Percentiles rank a stretch among this genome's conserved stretches.
These are phyloP conservation scores for Drosophila micromelanica DNA, from an alignment of 1,140 invertebrate species.

Conservation along the genomic window DNA sequence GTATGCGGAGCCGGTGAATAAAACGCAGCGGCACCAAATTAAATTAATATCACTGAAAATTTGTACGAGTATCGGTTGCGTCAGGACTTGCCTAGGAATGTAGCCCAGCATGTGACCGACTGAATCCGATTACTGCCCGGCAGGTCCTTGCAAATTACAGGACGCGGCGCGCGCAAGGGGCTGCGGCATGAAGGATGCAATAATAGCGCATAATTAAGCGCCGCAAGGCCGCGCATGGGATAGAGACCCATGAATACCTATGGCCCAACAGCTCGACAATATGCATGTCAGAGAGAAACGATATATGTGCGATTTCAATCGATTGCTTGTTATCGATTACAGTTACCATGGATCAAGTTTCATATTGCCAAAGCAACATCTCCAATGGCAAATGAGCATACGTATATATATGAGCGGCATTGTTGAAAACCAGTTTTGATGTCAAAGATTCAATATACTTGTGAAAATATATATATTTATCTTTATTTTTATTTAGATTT, in stretches of 20 bases:
- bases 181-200: slow-evolving; percentile 29
- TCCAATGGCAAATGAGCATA: too few species aligned
- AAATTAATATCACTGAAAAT: slow-evolving; percentile 83
- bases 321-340: background rate
- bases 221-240: too few species aligned
- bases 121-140: slow-evolving; percentile 26
- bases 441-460: background rate
- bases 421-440: background rate
- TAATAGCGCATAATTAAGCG: slow-evolving; percentile 75
- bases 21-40: slow-evolving; percentile 50
- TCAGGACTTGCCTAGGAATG: slow-evolving; percentile 1
- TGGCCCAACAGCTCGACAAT: slow-evolving; percentile 14
- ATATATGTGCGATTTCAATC: background rate
- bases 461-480: background rate
- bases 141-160: slow-evolving; percentile 1
- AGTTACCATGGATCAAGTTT: background rate
- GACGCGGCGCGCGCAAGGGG: too few species aligned
- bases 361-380: background rate
- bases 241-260: background rate
- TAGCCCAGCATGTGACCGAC: slow-evolving; percentile 32
- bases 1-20: slow-evolving; percentile 17
- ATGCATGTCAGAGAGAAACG: slow-evolving; percentile 6
- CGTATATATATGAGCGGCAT: background rate
- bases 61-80: slow-evolving; percentile 46
- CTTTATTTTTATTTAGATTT: too few species aligned